Base-by-base conservation (phyloP, 1,140 invertebrate genomes). In the Drosophila lacertosa region DNA sequence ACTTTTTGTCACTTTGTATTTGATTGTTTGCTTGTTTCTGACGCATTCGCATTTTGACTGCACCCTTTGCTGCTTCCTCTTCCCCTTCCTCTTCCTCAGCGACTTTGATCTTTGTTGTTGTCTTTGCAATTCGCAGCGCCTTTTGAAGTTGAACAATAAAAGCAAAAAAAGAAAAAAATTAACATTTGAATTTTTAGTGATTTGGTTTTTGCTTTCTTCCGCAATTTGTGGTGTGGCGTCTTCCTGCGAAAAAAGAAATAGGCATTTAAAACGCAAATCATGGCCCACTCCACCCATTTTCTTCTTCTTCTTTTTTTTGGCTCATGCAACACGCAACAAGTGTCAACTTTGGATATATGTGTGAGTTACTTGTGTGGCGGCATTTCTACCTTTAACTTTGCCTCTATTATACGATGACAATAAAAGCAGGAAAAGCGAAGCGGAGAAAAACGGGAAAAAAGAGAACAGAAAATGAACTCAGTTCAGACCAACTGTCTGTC, bases 101-200 rank as follows among this genome's bases (percentile, higher is more conserved):
- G 26, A 29, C 80, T 84, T 86, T 86, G 80, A 84, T 84, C 73
- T 84, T 72, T 77, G 76, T 77, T 77, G 76, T 77, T 86, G 64
- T 76, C 81, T 80, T 68, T 69, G 80, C 75, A 26, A 76, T 72
- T 79, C 42, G n/a, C 29, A 35, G 39, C 44, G 3, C 48, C 67
- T 77, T 83, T 83, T 83, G 76, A 83, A 63, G 80, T 83, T 58
- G 26, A 70, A 82, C 71, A 84, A 83, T 83, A 82, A 80, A 29
- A 73, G 48, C 13, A 13, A 11, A 44, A 84, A 83, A 78, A 82
- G 80, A 29, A 73, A 57, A 18, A 13, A 11, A 44, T 9, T 22
- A 24, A 50, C 20, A 45, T 64, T 45, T 50, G 20, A 4, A 4
- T 54, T 18, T 44, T 47, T 26, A 39, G 10, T 13, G 24, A 44